These are phyloP conservation scores for Osmerus eperlanus DNA, from an alignment of 2,113 vertebrate genomes.

Conservation along the genomic window DNA sequence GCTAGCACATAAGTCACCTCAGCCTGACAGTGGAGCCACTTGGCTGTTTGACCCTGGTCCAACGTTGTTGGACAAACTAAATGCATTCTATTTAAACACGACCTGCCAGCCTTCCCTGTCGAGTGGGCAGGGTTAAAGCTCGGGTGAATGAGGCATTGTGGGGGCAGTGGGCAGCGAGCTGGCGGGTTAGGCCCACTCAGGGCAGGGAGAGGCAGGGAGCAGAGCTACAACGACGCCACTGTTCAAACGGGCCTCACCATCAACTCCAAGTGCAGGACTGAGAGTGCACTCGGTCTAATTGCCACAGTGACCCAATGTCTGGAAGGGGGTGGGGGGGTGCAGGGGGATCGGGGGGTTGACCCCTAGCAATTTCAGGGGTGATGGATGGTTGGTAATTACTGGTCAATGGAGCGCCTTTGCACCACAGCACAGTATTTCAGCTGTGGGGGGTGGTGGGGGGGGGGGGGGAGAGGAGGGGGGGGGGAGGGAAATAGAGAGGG, in stretches of 20 bases:
- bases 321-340: slow-evolving; percentile 54
- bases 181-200: slow-evolving; percentile 43
- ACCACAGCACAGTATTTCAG: slow-evolving; percentile 71
- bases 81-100: slow-evolving; percentile 72
- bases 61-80: slow-evolving; percentile 72
- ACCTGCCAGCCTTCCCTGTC: slow-evolving; percentile 61
- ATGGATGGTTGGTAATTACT: slow-evolving; percentile 83
- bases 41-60: slow-evolving; percentile 64
- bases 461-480: slow-evolving; percentile 31
- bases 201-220: background rate
- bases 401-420: slow-evolving; percentile 76
- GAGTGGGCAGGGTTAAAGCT: slow-evolving; percentile 62
- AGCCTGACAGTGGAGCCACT: slow-evolving; percentile 63
- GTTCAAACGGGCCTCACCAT: slow-evolving; percentile 55
- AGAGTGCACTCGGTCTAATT: slow-evolving; percentile 73
- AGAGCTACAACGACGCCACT: slow-evolving; percentile 69
- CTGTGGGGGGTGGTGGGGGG: slow-evolving; percentile 50
- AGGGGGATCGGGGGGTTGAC: slow-evolving; percentile 68
- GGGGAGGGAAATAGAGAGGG: slow-evolving; percentile 18
- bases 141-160: slow-evolving; percentile 73
- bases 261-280: slow-evolving; percentile 67
- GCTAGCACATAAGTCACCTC: slow-evolving; percentile 60
- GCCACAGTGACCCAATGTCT: slow-evolving; percentile 74
- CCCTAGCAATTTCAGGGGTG: slow-evolving; percentile 77
- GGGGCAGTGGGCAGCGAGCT: slow-evolving; percentile 41